These are phyloP conservation scores for Fragum sueziense DNA, from an alignment of 2,888 invertebrate species.

Conservation along the genomic window DNA sequence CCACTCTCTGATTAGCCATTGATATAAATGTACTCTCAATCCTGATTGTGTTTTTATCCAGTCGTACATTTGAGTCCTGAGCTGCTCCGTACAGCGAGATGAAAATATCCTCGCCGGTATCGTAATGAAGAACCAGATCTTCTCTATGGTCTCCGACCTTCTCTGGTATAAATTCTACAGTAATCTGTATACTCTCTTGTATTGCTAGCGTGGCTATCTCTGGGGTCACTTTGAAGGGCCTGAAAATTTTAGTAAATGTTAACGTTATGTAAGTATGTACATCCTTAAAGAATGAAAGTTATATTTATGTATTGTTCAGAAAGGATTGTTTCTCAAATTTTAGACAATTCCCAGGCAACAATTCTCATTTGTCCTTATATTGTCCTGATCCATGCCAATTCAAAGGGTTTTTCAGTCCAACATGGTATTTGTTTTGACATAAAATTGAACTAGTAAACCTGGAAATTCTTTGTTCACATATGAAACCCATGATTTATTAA, in stretches of 20 bases:
- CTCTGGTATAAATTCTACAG: conserved; percentile 79
- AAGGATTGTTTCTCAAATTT: no score
- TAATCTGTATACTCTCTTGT: conserved; percentile 81
- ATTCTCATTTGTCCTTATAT: no score
- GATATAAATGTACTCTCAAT: conserved; percentile 82
- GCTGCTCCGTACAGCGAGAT: conserved; percentile 80
- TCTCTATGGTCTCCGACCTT: conserved; percentile 77
- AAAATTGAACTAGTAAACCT: no score
- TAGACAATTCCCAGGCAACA: no score
- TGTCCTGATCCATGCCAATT: no score
- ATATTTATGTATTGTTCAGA: no score
- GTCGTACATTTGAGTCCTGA: conserved; percentile 80
- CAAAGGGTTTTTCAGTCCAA: no score
- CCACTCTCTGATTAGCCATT: conserved; percentile 81
- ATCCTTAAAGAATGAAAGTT: no score
- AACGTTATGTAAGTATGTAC: no score
- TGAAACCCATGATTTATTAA: no score
- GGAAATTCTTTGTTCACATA: no score
- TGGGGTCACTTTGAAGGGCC: conserved; percentile 81
- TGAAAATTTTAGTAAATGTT: conserved; percentile 59
- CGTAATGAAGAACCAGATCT: conserved; percentile 79
- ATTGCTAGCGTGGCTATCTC: conserved; percentile 78
- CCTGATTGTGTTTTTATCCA: conserved; percentile 81
- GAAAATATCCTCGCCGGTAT: conserved; percentile 81
- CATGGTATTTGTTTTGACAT: no score